phyloP scores from a whole-genome alignment of 2,113 vertebrate species.

The Malurus alboscapulatus region DNA sequence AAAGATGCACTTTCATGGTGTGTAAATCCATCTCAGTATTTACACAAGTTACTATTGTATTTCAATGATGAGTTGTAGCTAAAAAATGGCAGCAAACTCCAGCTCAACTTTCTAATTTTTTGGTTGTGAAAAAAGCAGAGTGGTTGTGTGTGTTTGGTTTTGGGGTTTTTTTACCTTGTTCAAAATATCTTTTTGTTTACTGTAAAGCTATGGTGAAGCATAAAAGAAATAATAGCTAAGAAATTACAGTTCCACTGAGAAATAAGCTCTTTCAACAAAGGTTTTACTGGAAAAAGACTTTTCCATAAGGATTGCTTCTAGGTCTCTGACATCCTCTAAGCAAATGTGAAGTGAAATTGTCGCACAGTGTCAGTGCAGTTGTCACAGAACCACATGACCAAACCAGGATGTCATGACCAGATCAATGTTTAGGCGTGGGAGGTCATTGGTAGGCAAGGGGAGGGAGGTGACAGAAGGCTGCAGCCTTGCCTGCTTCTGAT shows the following conservation, averaged over 20 bases:
- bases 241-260: neutral
- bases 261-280: neutral
- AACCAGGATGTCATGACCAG: neutral
- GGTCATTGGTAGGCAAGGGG: neutral
- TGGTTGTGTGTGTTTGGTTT: neutral
- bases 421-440: neutral
- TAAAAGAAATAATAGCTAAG: neutral
- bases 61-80: neutral
- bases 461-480: neutral
- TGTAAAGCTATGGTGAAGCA: neutral
- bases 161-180: rapidly evolving
- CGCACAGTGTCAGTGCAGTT: neutral
- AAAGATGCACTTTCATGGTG: neutral
- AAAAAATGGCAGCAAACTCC: neutral
- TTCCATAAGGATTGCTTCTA: neutral
- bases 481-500: neutral
- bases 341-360: neutral
- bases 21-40: neutral
- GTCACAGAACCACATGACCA: neutral
- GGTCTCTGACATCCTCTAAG: neutral
- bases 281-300: neutral
- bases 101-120: neutral
- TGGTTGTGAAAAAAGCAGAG: neutral
- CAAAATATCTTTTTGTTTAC: neutral
- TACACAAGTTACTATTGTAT: neutral